Base-by-base conservation (phyloP, 2,888 invertebrate species). In the Teinopalpus imperialis region DNA sequence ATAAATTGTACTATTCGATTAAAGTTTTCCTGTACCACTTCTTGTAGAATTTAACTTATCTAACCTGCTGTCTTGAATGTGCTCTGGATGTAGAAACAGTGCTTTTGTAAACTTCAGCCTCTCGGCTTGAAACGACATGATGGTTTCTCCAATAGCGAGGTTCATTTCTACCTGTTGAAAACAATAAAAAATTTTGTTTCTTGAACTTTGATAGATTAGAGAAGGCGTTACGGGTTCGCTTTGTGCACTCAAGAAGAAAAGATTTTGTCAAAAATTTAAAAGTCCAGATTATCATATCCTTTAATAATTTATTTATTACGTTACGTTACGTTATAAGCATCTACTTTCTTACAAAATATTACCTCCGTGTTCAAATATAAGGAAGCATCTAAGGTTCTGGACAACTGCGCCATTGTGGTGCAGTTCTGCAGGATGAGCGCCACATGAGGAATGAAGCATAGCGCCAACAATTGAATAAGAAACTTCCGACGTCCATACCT, bases 391-490 rank as follows among this genome's bases (percentile, higher is more conserved):
- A 90, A 64, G 1, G 87, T 83, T 23, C 73, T 69, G 0, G 89
- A 81, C 1, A 90, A 76, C 31, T 80, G 81, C 0, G 86, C 81
- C 85, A 91, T 89, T 47, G 85, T 80, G 52, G 88, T 80, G 53
- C 88, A 90, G 73, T 90, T 91, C 67, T 91, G 90, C 7, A 82
- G 64, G 34, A 91, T 76, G 21, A 91, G 77, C 0, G 90, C 90
- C 1, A 79, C 83, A 55, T 91, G 90, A 0, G 91, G 91, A 26
- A 91, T 78, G 66, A 91, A 90, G 54, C 90, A 90, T 1, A 91
- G 74, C 24, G 88, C 63, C 53, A 91, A 63, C 89, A 91, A 90
- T 58, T 90, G 90, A 0, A 85, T 55, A 34, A 90, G 66, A 60
- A 90, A 89, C 30, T 80, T 67, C 29, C 85, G 69, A 13, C 87